Conservation (phyloP, 2,888 invertebrate species). For the Megastigmus dorsalis region DNA sequence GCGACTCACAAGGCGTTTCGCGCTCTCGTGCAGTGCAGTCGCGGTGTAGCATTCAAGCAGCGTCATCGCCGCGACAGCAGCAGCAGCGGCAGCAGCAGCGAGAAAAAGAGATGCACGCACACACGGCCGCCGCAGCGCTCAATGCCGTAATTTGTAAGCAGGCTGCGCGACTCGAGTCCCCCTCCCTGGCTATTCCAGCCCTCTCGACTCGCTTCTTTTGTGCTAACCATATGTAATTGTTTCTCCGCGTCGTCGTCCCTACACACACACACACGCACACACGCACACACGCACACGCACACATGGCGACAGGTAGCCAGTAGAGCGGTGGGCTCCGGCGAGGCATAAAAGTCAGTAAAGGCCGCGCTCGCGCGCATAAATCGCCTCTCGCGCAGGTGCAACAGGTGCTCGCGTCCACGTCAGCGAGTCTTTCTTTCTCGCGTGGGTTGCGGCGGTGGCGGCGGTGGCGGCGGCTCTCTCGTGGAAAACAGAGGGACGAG, state of each 20-base stretch:
- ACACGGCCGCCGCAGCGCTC: constrained; percentile 11
- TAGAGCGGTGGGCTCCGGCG: background rate
- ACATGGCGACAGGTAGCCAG: background rate
- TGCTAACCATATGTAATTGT: constrained; percentile 47
- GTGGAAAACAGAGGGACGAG: too few relatives aligned
- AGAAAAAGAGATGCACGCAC: constrained; percentile 2
- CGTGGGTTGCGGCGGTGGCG: too few relatives aligned
- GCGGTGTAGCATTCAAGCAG: too few relatives aligned
- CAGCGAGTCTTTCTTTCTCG: background rate
- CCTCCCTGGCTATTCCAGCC: background rate
- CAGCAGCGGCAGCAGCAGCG: too few relatives aligned
- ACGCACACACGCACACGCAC: background rate
- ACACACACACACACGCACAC: background rate
- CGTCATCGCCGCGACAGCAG: too few relatives aligned
- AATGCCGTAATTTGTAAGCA: constrained; percentile 50
- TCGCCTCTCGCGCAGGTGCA: constrained; percentile 29
- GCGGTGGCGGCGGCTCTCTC: too few relatives aligned
- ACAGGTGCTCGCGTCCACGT: constrained; percentile 34
- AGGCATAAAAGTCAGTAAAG: constrained; percentile 20
- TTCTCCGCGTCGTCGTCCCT: constrained; percentile 32
- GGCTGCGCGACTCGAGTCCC: constrained; percentile 15
- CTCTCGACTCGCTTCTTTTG: constrained; percentile 31
- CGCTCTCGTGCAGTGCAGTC: background rate
- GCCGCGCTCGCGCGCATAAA: constrained; percentile 22
- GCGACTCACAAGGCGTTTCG: background rate